Conservation (phyloP, 2,113 vertebrate species). For the Geococcyx californianus region DNA sequence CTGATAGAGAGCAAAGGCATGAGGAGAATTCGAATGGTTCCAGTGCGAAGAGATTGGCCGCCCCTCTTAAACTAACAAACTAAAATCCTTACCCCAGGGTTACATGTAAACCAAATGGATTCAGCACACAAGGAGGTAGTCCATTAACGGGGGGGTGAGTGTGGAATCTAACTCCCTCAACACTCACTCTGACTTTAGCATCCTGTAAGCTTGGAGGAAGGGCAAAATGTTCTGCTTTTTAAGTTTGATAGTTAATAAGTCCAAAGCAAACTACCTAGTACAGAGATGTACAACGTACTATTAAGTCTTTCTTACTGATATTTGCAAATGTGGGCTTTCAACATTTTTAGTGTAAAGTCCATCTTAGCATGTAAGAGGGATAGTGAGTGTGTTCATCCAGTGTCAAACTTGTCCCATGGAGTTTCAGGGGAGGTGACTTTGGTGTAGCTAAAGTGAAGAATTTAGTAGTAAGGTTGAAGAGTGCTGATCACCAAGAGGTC, state of each 20-base stretch:
- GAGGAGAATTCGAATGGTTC: slow-evolving; percentile 68
- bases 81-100: slow-evolving; percentile 59
- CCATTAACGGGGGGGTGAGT: not conserved
- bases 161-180: not conserved
- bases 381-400: not conserved
- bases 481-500: not conserved
- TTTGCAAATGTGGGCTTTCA: not conserved
- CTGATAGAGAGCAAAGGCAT: slow-evolving; percentile 68
- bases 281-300: not conserved
- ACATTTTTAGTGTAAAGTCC: not conserved
- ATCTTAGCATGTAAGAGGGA: not conserved
- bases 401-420: not conserved
- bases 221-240: not conserved
- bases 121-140: slow-evolving; percentile 45
- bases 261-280: not conserved
- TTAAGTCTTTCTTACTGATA: not conserved
- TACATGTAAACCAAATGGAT: slow-evolving; percentile 63
- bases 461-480: not conserved
- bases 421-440: not conserved
- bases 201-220: not conserved
- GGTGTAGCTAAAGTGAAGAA: not conserved
- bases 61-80: slow-evolving; percentile 71
- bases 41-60: slow-evolving; percentile 29
- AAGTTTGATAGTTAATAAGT: not conserved
- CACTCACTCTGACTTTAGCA: not conserved